phyloP scores from a whole-genome alignment of 1,140 invertebrate species.

The Habropoda laboriosa region DNA sequence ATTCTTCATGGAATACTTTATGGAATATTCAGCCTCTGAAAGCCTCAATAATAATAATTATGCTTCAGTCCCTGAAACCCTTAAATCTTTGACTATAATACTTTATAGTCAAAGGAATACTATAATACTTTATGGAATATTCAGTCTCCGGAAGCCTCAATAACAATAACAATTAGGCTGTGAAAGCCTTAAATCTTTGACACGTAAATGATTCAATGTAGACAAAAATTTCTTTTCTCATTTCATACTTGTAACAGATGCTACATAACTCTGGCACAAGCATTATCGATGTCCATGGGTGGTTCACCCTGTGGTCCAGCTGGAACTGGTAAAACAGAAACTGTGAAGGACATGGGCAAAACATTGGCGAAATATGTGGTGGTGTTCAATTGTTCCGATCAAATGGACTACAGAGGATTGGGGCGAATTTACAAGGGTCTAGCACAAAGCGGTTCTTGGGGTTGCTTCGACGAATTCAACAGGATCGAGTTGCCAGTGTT shows the following conservation, averaged over 20 bases:
- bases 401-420: conserved; percentile 98
- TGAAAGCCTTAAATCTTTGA: no score
- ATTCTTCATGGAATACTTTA: no score
- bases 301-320: conserved; percentile 97
- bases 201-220: neutral
- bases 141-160: no score
- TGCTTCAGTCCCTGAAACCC: no score
- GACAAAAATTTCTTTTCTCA: neutral
- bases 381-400: conserved; percentile 99
- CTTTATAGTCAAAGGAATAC: no score
- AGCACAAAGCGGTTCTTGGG: conserved; percentile 97
- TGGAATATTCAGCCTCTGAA: no score
- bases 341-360: conserved; percentile 98
- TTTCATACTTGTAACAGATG: conserved; percentile 85
- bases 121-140: no score
- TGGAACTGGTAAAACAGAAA: conserved; percentile 98
- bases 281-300: conserved; percentile 97
- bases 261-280: conserved; percentile 98
- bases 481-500: conserved; percentile 97
- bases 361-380: conserved; percentile 98
- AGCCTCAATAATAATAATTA: no score
- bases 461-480: conserved; percentile 98
- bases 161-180: no score
- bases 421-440: conserved; percentile 95
- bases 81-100: no score